Evolutionary conservation across 2,888 invertebrate genomes (phyloP).

Genomic region (Dusona sp.): DNA sequence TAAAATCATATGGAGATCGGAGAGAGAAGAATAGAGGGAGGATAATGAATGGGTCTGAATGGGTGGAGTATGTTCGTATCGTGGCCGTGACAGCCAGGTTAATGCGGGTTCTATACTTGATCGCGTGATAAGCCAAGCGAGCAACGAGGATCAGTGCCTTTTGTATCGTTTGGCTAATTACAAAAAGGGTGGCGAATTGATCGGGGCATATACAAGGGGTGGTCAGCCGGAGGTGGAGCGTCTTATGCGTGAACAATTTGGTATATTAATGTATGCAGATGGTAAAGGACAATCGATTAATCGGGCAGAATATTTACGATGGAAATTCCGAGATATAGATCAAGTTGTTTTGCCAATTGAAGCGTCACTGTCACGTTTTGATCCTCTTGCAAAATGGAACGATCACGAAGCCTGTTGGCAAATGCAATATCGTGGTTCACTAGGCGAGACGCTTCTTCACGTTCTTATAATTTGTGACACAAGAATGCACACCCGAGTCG

Average conservation of each 20-base stretch:
- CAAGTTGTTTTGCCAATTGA: constrained; percentile 94
- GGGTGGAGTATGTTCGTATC: constrained; percentile 83
- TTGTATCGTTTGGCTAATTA: constrained; percentile 95
- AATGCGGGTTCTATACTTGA: constrained; percentile 93
- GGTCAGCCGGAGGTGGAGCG: constrained; percentile 94
- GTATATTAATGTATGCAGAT: constrained; percentile 94
- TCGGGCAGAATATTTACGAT: constrained; percentile 94
- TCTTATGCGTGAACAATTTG: constrained; percentile 93
- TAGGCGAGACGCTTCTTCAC: constrained; percentile 97
- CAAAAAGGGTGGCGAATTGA: constrained; percentile 95
- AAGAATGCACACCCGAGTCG: constrained; percentile 93
- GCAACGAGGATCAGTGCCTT: constrained; percentile 94
- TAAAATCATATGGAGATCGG: constrained; percentile 8
- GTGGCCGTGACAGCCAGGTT: constrained; percentile 82
- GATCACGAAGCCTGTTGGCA: constrained; percentile 99
- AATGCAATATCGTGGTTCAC: constrained; percentile 97
- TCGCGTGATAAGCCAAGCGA: constrained; percentile 95
- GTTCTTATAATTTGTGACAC: constrained; percentile 98
- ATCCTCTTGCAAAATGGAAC: constrained; percentile 94
- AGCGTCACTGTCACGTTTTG: constrained; percentile 93
- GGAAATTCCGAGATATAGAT: constrained; percentile 95
- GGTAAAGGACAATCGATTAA: constrained; percentile 94
- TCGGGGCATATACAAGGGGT: constrained; percentile 94
- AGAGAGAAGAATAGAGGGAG: constrained; percentile 25
- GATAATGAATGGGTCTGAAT: constrained; percentile 79